Percentiles rank a stretch among this genome's conserved stretches.
Evolutionary conservation across 2,797 vertebrate genomes (phyloP).

Genomic region (Alca torda): DNA sequence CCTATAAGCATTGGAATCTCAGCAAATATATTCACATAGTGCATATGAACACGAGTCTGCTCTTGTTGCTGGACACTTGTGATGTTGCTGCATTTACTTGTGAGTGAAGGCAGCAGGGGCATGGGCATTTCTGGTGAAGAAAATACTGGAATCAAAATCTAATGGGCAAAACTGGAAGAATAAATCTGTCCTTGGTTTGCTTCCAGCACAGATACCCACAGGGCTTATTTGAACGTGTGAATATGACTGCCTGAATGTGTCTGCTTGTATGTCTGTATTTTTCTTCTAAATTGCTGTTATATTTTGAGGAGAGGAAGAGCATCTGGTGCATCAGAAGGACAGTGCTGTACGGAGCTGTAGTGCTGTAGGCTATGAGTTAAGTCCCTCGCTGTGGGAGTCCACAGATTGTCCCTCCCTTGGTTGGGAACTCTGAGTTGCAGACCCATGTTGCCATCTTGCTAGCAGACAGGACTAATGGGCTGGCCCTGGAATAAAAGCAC

Average conservation of each 20-base stretch:
- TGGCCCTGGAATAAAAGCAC: not conserved
- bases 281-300: not conserved
- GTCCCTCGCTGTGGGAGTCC: not conserved
- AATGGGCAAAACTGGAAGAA: not conserved
- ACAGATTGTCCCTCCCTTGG: not conserved
- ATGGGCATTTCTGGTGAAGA: not conserved
- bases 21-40: fast-evolving
- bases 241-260: not conserved
- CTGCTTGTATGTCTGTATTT: not conserved
- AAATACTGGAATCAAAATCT: not conserved
- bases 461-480: not conserved
- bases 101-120: not conserved
- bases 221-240: not conserved
- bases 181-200: not conserved
- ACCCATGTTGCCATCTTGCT: not conserved
- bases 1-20: not conserved
- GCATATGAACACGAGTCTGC: fast-evolving
- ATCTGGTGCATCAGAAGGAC: not conserved
- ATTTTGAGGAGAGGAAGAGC: not conserved
- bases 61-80: fast-evolving
- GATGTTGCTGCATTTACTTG: not conserved
- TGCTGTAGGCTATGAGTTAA: not conserved
- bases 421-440: not conserved
- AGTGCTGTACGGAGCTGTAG: not conserved
- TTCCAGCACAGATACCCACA: not conserved